A percentile compares a stretch with the other conserved stretches of the same genome.
Evolutionary conservation across 2,888 invertebrate species (phyloP).

Genomic region (Orchesellides sinensis): DNA sequence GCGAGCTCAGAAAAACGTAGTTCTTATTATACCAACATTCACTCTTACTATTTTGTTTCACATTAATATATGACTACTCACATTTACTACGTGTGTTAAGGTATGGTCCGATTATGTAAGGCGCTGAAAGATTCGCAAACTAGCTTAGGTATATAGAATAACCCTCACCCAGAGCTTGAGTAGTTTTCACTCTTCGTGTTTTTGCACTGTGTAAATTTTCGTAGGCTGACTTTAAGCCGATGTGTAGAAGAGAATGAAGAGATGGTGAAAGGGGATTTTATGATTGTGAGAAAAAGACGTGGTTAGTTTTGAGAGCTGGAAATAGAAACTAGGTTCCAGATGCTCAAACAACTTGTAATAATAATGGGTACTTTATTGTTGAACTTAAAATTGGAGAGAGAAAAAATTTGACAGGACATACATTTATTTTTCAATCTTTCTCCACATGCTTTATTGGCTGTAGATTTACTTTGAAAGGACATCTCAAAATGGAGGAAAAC

Average conservation of each 20-base stretch:
- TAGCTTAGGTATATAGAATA: too few relatives aligned
- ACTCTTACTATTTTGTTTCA: too few relatives aligned
- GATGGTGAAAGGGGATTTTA: constrained; percentile 12
- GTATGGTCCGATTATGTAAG: too few relatives aligned
- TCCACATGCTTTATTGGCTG: background rate
- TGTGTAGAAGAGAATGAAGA: background rate
- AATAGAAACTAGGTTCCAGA: background rate
- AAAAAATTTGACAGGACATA: background rate
- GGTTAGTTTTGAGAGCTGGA: constrained; percentile 3
- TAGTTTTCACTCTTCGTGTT: background rate
- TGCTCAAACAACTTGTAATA: constrained; percentile 14
- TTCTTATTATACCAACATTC: too few relatives aligned
- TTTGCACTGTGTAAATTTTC: background rate
- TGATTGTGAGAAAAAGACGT: background rate
- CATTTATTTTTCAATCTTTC: background rate
- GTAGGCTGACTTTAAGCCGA: background rate
- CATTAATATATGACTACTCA: too few relatives aligned
- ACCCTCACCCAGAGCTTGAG: too few relatives aligned
- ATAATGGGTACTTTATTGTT: constrained; percentile 7
- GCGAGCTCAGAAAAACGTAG: too few relatives aligned
- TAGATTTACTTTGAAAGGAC: too few relatives aligned
- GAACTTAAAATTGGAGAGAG: background rate
- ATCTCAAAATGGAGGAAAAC: too few relatives aligned
- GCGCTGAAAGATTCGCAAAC: too few relatives aligned
- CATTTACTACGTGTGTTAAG: too few relatives aligned